Percentiles rank a stretch among this genome's conserved stretches.
Conservation (phyloP, 2,888 invertebrate species). For the Campaea margaritaria region DNA sequence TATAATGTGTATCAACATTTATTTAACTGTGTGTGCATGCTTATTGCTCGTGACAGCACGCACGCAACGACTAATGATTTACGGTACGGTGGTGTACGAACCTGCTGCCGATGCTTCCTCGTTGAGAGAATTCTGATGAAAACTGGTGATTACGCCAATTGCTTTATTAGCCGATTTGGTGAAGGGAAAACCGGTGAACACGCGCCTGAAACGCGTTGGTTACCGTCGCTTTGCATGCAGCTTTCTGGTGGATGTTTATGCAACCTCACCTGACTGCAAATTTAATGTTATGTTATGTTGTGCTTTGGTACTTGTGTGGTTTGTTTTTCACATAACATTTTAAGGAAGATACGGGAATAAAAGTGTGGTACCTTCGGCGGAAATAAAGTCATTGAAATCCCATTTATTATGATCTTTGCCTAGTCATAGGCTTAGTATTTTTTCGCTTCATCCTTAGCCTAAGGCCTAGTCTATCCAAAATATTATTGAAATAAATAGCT, state of each 20-base stretch:
- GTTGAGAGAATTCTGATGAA: slow-evolving; percentile 22
- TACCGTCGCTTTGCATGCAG: slow-evolving; percentile 1
- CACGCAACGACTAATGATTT: slow-evolving; percentile 15
- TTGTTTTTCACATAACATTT: no score
- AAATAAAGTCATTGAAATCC: no score
- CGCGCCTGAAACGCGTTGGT: background rate
- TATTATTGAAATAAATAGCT: no score
- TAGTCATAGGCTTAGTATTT: no score
- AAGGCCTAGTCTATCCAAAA: no score
- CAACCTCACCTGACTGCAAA: no score
- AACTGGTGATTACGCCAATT: slow-evolving; percentile 22
- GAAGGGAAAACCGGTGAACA: slow-evolving; percentile 5
- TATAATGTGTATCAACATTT: background rate
- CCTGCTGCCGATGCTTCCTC: slow-evolving; percentile 9
- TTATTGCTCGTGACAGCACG: slow-evolving; percentile 1
- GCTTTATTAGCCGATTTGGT: slow-evolving; percentile 13
- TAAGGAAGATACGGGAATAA: no score
- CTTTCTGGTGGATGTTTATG: background rate
- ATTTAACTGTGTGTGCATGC: slow-evolving; percentile 1
- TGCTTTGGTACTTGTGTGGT: no score
- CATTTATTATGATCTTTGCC: no score
- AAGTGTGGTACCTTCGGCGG: no score
- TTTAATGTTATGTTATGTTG: no score
- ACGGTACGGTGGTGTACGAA: background rate
- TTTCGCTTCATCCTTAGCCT: no score